Base-by-base conservation (phyloP, 2,888 invertebrate genomes). In the Melipona beecheii region DNA sequence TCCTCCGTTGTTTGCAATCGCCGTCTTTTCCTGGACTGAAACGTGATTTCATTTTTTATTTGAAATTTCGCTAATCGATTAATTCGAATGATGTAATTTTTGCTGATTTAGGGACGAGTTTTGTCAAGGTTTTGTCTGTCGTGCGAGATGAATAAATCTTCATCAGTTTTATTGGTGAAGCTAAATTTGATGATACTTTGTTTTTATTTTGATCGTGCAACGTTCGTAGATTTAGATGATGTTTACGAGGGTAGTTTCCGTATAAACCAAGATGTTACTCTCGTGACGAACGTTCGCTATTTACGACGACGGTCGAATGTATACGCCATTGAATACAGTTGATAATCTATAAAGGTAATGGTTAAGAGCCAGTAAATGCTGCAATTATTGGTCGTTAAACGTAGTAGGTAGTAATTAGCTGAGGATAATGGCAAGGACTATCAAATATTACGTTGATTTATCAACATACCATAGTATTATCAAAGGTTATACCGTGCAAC, bases 1-100 rank as follows among this genome's bases (percentile, higher is more conserved):
- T 69, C 62, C 17, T 74, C 0, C 31, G 78, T 65, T 78, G 73
- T 4, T 58, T 66, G 60, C 52, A 50, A 27, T 84, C 70, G 24
- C 74, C 85, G 65, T 62, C 73, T 69, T 15, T 79, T 62, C 76
- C 69, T 21, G 73, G 69, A 66, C 84, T 84, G 43, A 43, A 43
- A 43, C 43, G 24, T 62, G 4, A 2, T 31, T 56, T 15, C n/a
- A n/a, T 15, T 58, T 56, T n/a, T n/a, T n/a, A 58, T n/a, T n/a
- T 15, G 5, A 4, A 13, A 15, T 15, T 58, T 58, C 15, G n/a
- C 5, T 58, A 58, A n/a, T n/a, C 15, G 5, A n/a, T n/a, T 24
- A n/a, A n/a, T 58, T 58, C 15, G 56, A 13, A 56, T 5, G 5
- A 4, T 56, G n/a, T 56, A n/a, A n/a, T 13, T 4, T 13, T 13